Base-by-base conservation (phyloP, 2,113 vertebrate species). In the Ginglymostoma cirratum region DNA sequence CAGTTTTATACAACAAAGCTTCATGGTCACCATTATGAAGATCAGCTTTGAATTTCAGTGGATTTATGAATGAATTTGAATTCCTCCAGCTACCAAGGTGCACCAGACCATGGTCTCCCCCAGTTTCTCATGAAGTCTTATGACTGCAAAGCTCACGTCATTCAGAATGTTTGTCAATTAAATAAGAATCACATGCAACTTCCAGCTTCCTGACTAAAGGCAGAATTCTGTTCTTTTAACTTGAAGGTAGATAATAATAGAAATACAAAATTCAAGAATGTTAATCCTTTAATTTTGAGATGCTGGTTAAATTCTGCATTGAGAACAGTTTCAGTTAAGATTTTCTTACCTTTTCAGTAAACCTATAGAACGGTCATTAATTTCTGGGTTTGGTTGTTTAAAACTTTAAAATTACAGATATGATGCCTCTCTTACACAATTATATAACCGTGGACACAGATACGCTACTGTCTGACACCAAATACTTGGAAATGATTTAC, bases 341-440 rank as follows among this genome's bases (percentile, higher is more conserved):
- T 90, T 61, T 93, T 19, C 48, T 87, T 52, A 7, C 45, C 8
- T 48, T 87, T 87, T 19, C 61, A 24, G 15, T 23, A 30, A 38
- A 72, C 42, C 14, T 70, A 24, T 5, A 95, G n/a, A 78, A 19
- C 17, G n/a, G 12, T 83, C 34, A 52, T 83, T 19, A 65, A 66
- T 12, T 83, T 45, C 34, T 34, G 4, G 34, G 14, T 93, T 69
- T 96, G 6, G 2, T 69, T 42, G 42, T 70, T 94, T 42, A 24
- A 96, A 69, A 52, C 96, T 97, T 86, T 96, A 96, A 95, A 96
- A 97, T 70, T 96, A 95, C 97, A 99, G 99, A 99, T 97, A 99
- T 99, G 99, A 99, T 99, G 99, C 99, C 99, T 96, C 98, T 99
- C 95, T 98, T 99, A 96, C 99, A 99, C 97, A 99, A 99, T 97